phyloP scores from a whole-genome alignment of 2,888 invertebrate genomes.

The Epirrhoe tristata region DNA sequence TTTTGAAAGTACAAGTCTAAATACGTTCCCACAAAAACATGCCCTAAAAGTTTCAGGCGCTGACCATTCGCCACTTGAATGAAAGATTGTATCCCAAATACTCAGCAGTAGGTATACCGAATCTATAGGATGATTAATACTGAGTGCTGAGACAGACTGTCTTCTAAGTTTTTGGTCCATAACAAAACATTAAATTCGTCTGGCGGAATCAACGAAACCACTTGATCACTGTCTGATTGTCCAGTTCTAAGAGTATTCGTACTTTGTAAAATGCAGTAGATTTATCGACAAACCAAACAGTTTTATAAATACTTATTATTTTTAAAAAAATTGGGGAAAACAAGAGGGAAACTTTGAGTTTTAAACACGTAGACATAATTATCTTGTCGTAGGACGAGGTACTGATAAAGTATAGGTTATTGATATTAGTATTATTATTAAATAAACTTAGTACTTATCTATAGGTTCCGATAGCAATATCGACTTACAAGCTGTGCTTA shows the following conservation, averaged over 20 bases:
- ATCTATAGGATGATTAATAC: conserved; percentile 41
- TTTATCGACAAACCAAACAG: not conserved
- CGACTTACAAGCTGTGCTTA: too few species aligned
- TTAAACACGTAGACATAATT: not conserved
- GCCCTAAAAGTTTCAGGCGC: conserved; percentile 57
- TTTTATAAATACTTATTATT: too few species aligned
- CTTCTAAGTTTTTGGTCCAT: conserved; percentile 24
- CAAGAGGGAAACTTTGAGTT: too few species aligned
- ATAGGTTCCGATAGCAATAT: too few species aligned
- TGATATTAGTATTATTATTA: too few species aligned
- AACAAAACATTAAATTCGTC: conserved; percentile 27
- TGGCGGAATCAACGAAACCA: conserved; percentile 23
- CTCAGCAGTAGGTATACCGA: conserved; percentile 29
- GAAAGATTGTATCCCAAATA: conserved; percentile 34
- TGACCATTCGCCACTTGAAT: conserved; percentile 44
- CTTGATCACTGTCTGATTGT: conserved; percentile 20
- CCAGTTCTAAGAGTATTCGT: not conserved
- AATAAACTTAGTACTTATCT: too few species aligned
- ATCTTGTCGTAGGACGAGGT: not conserved
- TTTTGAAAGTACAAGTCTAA: conserved; percentile 8
- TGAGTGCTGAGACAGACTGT: conserved; percentile 26
- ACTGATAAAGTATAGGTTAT: too few species aligned
- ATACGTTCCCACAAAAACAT: conserved; percentile 33
- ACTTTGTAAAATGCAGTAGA: not conserved
- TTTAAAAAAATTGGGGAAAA: too few species aligned